Evolutionary conservation across 2,888 invertebrate species (phyloP).

Genomic region (Neoitamus cyanurus): DNA sequence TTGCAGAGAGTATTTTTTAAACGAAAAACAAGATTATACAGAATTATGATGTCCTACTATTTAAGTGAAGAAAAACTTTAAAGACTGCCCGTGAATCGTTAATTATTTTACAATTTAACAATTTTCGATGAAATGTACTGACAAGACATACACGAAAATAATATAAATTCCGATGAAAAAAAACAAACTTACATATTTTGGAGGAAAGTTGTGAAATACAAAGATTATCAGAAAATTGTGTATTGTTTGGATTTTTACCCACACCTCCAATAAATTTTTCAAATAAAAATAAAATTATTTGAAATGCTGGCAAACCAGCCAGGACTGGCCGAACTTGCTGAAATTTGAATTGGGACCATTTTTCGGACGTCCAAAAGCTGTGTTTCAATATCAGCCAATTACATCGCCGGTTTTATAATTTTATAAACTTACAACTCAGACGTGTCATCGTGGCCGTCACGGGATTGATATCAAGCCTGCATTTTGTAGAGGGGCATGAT

Average conservation of each 20-base stretch:
- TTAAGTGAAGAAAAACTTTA: conserved; percentile 30
- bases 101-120: conserved; percentile 45
- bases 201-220: conserved; percentile 35
- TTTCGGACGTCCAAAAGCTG: no score
- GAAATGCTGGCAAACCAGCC: no score
- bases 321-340: no score
- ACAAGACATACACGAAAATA: conserved; percentile 19
- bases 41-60: conserved; percentile 24
- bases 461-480: no score
- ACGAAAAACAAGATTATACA: conserved; percentile 7
- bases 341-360: no score
- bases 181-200: conserved; percentile 20
- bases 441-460: no score
- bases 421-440: no score
- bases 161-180: background rate
- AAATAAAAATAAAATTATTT: no score
- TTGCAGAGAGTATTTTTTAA: conserved; percentile 35
- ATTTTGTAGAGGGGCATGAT: no score
- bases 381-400: no score
- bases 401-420: no score
- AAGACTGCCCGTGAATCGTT: conserved; percentile 44
- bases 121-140: conserved; percentile 38
- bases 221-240: conserved; percentile 13
- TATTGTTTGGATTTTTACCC: background rate
- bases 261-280: background rate